Base-by-base conservation (phyloP, 2,113 vertebrate species). In the Murina feae region DNA sequence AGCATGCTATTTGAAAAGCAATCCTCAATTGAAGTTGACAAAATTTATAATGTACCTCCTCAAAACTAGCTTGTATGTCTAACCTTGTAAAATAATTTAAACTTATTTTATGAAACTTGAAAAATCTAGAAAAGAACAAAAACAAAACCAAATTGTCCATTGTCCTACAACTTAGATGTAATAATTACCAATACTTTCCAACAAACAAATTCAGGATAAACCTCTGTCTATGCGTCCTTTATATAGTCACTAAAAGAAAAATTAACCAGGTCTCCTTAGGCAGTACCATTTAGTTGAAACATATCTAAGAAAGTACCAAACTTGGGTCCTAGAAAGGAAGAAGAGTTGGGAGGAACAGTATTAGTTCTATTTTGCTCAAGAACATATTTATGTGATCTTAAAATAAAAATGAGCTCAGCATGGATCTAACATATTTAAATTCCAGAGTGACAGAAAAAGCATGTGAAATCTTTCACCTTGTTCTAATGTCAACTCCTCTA, bases 71-170 rank as follows among this genome's bases (percentile, higher is more conserved):
- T 90, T 47, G 5, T 20, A 53, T 72, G 93, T 86, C 37, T 74
- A 75, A 71, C 32, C 13, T 76, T 55, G 49, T 32, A 91, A 91
- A 66, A 51, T 86, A 55, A 79, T 83, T 74, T 84, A n/a, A 65
- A 80, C 49, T 80, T 30, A 35, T 58, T 90, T 18, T 44, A 58
- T 80, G 76, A 82, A 71, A 60, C 35, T 87, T 85, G 8, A 32
- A 76, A 93, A 95, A 55, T 66, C 32, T 58, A 53, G 42, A 58
- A 85, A 86, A 51, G 25, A 84, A 93, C 76, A 71, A 83, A 93
- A 21, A 4, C 63, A 69, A 97, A 91, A 37, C 20, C 14, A 39
- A 93, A 60, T 53, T 49, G 42, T 5, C 13, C 11, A 85, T 44
- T 58, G 78, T 68, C 18, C 11, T 82, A 58, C 30, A 66, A 69